Base-by-base conservation (phyloP, 2,888 invertebrate genomes). In the Napeogenes inachia region DNA sequence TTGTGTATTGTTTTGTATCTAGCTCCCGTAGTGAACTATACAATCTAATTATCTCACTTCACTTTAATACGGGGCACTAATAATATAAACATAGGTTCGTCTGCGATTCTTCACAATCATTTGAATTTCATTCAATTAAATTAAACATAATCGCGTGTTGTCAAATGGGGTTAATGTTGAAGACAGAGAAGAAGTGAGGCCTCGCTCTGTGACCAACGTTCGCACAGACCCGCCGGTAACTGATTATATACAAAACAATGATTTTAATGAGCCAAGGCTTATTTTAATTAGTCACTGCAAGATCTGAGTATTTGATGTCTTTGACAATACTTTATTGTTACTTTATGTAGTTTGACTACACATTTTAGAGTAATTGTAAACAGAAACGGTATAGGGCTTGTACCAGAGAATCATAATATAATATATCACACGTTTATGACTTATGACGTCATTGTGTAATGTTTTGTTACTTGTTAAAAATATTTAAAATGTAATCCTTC, bases 121-220 rank as follows among this genome's bases (percentile, higher is more conserved):
- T 21, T 21, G 21, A 21, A 21, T 21, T 21, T 21, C 21, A 21
- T 35, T 35, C 4, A 35, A 10, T 42, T 6, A 50, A 21, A 50
- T 21, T 30, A 8, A 50, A 12, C 30, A 57, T 33, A 70, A 64
- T 70, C 63, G 77, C 69, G 69, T 67, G 73, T 74, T 71, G 70
- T 63, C 71, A 67, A 76, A 76, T 68, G 74, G 71, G 74, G 78
- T 70, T 78, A 77, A 78, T 79, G 75, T 71, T 59, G 66, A 73
- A 70, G 69, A 72, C 21, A 21, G 21, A 74, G 68, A 74, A 75
- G 77, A 79, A 72, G 67, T 71, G 70, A 73, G 74, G 72, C 70
- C 71, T 57, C 59, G 47, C 35, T 55, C 56, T 21, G 42, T 12
- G 57, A 54, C 54, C 57, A 57, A 61, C 35, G n/a, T 61, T 61